Base-by-base conservation (phyloP, 2,888 invertebrate genomes). In the Hypolimnas misippus region DNA sequence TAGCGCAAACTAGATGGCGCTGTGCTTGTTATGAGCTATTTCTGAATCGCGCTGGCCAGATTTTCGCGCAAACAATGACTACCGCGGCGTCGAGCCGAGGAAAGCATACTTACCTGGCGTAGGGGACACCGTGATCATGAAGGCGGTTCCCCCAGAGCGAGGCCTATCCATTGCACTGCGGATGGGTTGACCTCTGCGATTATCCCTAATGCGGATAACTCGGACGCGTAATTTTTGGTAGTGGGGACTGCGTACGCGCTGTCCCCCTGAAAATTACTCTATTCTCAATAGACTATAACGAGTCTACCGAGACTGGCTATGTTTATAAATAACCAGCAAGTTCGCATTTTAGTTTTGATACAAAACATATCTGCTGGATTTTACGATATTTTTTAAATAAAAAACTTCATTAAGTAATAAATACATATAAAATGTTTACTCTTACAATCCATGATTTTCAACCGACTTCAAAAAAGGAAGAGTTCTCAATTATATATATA, bases 131-230 rank as follows among this genome's bases (percentile, higher is more conserved):
- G 77, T 79, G 79, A 80, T 81, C 79, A 79, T 8, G 61, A 72
- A 76, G 79, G 81, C 77, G 79, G 81, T 79, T 78, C 78, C 77
- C 67, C 79, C 79, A 78, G 78, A 77, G 78, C 76, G 80, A 81
- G 79, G 71, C 78, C 70, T 62, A 40, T 64, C 62, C 79, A 79
- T 79, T 79, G 79, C 79, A 80, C 79, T 81, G 78, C 79, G 78
- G 74, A 58, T 62, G 74, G 77, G 79, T 79, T 81, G 79, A 79
- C 79, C 79, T 76, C 67, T 79, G 79, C 77, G 79, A 79, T 79
- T 79, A 78, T 76, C 78, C 77, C 77, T 78, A 77, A 77, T 77
- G 78, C 70, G 79, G 77, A 75, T 79, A 77, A 78, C 77, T 79
- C 79, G 78, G 77, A 73, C 76, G 79, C 76, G 78, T 78, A 72